A percentile compares a stretch with the other conserved stretches of the same genome.
phyloP scores from a whole-genome alignment of 1,140 invertebrate species.

The Drosophila ficusphila region DNA sequence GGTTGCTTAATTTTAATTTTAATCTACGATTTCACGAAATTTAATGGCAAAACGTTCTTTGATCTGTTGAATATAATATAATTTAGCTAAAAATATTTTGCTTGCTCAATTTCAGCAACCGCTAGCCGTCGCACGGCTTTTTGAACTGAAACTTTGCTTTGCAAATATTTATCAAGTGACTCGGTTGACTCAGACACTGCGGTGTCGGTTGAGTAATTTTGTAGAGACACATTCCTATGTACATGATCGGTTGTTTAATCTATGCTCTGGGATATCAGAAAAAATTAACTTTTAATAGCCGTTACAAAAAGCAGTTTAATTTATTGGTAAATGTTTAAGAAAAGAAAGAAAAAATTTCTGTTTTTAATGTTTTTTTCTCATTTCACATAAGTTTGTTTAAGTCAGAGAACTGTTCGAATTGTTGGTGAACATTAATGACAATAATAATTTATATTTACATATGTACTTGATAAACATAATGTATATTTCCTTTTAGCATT shows the following conservation, averaged over 20 bases:
- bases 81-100: slow-evolving; percentile 26
- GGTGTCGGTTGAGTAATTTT: not conserved
- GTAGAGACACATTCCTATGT: not conserved
- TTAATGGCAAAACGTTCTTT: too few species aligned
- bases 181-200: slow-evolving; percentile 10
- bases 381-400: too few species aligned
- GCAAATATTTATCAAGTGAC: slow-evolving; percentile 21
- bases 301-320: not conserved
- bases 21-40: not conserved
- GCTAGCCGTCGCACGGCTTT: slow-evolving; percentile 30
- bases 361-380: too few species aligned
- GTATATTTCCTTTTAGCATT: too few species aligned
- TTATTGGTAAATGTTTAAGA: slow-evolving; percentile 7
- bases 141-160: slow-evolving; percentile 46
- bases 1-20: not conserved
- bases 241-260: too few species aligned
- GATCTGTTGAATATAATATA: too few species aligned
- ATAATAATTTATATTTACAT: too few species aligned
- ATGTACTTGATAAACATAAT: too few species aligned
- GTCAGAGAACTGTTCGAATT: too few species aligned
- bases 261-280: too few species aligned
- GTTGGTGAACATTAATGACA: too few species aligned
- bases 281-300: not conserved
- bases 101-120: slow-evolving; percentile 32
- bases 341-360: too few species aligned